Conservation (phyloP, 2,888 invertebrate species). For the Arrhopalites spinosus region DNA sequence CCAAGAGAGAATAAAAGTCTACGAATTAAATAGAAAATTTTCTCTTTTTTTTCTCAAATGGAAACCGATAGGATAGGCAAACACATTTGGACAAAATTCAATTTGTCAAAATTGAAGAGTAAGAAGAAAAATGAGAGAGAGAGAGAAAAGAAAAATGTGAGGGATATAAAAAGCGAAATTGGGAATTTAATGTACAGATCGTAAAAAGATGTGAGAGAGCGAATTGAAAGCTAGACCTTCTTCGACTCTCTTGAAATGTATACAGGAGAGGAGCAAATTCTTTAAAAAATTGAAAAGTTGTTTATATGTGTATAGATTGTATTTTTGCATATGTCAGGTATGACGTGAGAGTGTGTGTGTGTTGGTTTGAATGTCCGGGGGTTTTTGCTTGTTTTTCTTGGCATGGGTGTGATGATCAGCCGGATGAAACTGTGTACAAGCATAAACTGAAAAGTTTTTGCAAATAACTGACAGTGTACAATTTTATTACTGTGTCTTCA, state of each 20-base stretch:
- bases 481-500: conserved; percentile 15
- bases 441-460: neutral
- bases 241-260: too few species aligned
- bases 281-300: neutral
- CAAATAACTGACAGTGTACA: conserved; percentile 7
- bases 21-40: too few species aligned
- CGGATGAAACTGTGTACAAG: conserved; percentile 1
- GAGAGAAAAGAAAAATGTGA: conserved; percentile 4
- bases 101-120: neutral
- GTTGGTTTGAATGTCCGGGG: neutral
- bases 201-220: neutral
- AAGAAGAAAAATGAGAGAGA: neutral
- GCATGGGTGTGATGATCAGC: neutral
- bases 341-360: neutral
- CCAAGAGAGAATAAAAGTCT: too few species aligned
- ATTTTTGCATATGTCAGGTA: conserved; percentile 2
- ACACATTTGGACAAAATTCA: neutral
- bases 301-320: neutral
- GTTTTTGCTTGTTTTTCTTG: conserved; percentile 22
- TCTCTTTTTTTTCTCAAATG: too few species aligned
- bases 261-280: too few species aligned
- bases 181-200: conserved; percentile 2
- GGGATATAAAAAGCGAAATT: neutral
- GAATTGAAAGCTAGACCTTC: conserved; percentile 4
- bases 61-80: neutral